A percentile compares a stretch with the other conserved stretches of the same genome.
Evolutionary conservation across 1,140 invertebrate genomes (phyloP).

Genomic region (Sminthurinus signatus): DNA sequence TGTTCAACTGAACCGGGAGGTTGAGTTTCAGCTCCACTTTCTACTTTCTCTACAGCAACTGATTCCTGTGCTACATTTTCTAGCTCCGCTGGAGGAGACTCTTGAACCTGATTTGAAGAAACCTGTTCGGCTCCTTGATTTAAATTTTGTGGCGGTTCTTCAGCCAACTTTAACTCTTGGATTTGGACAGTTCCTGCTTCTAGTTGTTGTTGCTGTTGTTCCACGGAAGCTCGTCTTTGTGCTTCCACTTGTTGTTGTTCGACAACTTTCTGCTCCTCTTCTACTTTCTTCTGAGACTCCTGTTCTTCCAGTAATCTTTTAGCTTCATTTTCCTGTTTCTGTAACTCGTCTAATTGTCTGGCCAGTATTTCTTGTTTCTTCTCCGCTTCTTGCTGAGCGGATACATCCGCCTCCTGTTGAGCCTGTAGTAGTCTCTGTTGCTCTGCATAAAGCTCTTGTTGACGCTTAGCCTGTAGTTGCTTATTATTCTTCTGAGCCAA

Average conservation of each 20-base stretch:
- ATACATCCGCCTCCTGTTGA: constrained; percentile 10
- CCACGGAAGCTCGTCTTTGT: background rate
- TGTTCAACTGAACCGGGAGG: too few relatives aligned
- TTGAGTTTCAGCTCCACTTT: too few relatives aligned
- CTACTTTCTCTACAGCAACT: too few relatives aligned
- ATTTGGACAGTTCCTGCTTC: too few relatives aligned
- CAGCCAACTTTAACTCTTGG: too few relatives aligned
- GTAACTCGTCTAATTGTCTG: background rate
- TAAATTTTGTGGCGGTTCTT: too few relatives aligned
- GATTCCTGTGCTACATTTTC: too few relatives aligned
- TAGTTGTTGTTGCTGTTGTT: too few relatives aligned
- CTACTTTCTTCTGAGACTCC: background rate
- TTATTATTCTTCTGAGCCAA: constrained; percentile 1
- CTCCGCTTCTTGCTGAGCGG: background rate
- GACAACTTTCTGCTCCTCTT: background rate
- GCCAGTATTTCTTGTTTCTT: background rate
- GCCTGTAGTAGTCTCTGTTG: constrained; percentile 13
- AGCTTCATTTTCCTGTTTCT: background rate
- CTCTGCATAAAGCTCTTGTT: constrained; percentile 3
- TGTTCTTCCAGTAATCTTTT: background rate
- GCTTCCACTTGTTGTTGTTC: background rate
- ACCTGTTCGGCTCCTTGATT: too few relatives aligned
- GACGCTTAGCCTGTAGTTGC: constrained; percentile 11
- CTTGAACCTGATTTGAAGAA: too few relatives aligned
- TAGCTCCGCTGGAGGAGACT: too few relatives aligned